Base-by-base conservation (phyloP, 1,140 invertebrate species). In the Bombus superbus region DNA sequence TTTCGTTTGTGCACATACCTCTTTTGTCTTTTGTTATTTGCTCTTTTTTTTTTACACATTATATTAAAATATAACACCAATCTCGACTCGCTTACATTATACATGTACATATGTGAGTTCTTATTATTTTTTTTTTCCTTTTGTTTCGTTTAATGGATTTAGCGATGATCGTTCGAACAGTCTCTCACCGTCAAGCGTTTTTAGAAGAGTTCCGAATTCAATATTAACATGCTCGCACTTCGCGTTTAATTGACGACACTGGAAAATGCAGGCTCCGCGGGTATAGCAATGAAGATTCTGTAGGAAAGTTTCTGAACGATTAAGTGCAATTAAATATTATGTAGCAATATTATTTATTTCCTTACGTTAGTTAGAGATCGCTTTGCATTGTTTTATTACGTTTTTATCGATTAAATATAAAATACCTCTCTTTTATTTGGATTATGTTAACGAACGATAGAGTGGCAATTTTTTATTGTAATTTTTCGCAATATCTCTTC, bases 1-100 rank as follows among this genome's bases (percentile, higher is more conserved):
- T 71, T 72, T 35, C 35, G 9, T 57, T 75, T 76, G 81, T 79
- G 85, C 82, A 53, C 79, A 85, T 74, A 87, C 57, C 57, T 74
- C 64, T 6, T 44, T 86, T 80, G 35, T 71, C 73, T 87, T 69
- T 85, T 84, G 35, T 81, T 76, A 68, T 64, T 80, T 47, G 59
- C 64, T 83, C 64, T 62, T 62, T 47, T 57, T 74, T 83, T 72
- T 83, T 66, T 82, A 88, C 88, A 90, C 72, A 90, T 90, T 86
- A 90, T 89, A 90, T 91, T 90, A 91, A 91, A 91, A 91, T 91
- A 91, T 91, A 91, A 91, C 89, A 89, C 85, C 89, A 84, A 90
- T 89, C 80, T 91, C 83, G 89, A 91, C 66, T 85, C 83, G 80
- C 89, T 91, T 85, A 89, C 62, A 44, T 87, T 89, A 91, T 75